Conservation (phyloP, 2,113 vertebrate species). For the Pavo muticus region DNA sequence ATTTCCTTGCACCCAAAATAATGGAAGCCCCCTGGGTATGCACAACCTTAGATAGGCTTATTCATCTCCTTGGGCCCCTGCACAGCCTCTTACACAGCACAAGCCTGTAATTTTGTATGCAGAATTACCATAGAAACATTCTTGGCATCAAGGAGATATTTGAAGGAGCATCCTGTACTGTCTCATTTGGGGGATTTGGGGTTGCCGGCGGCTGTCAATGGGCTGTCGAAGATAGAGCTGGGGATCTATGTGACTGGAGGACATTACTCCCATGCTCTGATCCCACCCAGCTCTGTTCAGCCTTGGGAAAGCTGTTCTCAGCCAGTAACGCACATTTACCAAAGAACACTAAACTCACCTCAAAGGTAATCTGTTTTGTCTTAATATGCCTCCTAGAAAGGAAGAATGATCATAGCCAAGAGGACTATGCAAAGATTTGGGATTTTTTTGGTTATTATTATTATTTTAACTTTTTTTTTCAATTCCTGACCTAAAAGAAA, state of each 20-base stretch:
- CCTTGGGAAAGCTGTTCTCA: not conserved
- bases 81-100: not conserved
- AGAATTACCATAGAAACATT: slow-evolving; percentile 55
- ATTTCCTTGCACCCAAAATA: slow-evolving; percentile 24
- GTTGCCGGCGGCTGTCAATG: slow-evolving; percentile 9
- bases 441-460: no score
- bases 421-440: not conserved
- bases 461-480: not conserved
- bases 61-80: slow-evolving; percentile 45
- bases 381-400: not conserved
- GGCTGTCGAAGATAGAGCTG: not conserved
- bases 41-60: slow-evolving; percentile 26
- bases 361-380: not conserved
- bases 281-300: not conserved
- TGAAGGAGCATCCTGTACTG: slow-evolving; percentile 9
- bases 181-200: not conserved
- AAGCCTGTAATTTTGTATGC: slow-evolving; percentile 23
- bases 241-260: not conserved
- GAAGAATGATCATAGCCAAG: not conserved
- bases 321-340: not conserved
- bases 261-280: not conserved
- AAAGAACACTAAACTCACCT: not conserved
- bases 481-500: not conserved
- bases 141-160: slow-evolving; percentile 46
- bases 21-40: slow-evolving; percentile 43